Evolutionary conservation across 2,888 invertebrate species (phyloP).

Genomic region (Sinhomidia bicolor): DNA sequence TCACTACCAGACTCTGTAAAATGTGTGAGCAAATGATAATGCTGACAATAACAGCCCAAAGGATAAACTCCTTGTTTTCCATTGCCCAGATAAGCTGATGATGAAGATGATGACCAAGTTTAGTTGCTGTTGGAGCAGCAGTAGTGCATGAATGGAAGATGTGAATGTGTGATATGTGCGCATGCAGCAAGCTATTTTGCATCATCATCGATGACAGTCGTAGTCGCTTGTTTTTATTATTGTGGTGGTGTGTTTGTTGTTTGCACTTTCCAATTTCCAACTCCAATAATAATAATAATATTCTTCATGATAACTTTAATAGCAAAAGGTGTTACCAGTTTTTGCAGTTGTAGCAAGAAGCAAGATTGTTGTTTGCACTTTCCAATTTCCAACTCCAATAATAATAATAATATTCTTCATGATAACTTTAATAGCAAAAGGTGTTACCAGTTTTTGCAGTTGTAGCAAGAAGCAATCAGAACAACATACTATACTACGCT

Average conservation of each 20-base stretch:
- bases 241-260: neutral
- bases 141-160: neutral
- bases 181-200: slow-evolving; percentile 6
- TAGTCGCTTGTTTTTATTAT: neutral
- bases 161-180: neutral
- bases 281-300: neutral
- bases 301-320: neutral
- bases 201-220: neutral
- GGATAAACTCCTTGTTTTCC: slow-evolving; percentile 1
- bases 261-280: neutral
- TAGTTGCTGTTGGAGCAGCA: neutral
- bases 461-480: no score
- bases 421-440: neutral
- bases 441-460: no score
- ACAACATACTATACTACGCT: no score
- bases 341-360: no score
- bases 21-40: neutral
- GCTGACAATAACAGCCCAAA: neutral
- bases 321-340: neutral
- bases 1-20: neutral
- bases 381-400: neutral
- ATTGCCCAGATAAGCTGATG: slow-evolving; percentile 18
- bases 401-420: neutral
- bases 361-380: neutral
- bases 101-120: no score